A percentile compares a stretch with the other conserved stretches of the same genome.
Conservation (phyloP, 2,797 vertebrate species). For the Tokudaia muenninki region DNA sequence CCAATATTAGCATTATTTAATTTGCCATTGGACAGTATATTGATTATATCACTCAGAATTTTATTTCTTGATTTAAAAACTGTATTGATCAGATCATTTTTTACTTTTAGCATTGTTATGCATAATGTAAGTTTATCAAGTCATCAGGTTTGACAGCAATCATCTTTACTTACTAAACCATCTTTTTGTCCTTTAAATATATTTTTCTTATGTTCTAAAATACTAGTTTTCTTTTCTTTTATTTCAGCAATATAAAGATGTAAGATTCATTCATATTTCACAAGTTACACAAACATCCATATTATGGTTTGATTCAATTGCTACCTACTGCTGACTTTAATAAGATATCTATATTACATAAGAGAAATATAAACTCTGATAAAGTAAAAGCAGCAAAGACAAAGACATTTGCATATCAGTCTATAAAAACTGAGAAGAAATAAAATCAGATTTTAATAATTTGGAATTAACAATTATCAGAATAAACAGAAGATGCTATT, state of each 20-base stretch:
- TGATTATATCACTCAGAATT: not conserved
- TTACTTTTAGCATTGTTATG: conserved; percentile 43
- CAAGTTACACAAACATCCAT: conserved; percentile 21
- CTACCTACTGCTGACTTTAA: not conserved
- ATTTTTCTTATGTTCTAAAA: conserved; percentile 17
- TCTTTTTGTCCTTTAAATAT: conserved; percentile 29
- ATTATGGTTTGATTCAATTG: not conserved
- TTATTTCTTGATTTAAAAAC: not conserved
- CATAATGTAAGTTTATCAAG: conserved; percentile 11
- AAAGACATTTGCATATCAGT: conserved; percentile 43
- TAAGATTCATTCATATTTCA: conserved; percentile 35
- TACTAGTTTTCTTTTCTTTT: conserved; percentile 13
- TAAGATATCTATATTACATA: not conserved
- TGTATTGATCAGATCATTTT: not conserved
- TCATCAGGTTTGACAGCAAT: not conserved
- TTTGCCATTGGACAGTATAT: not conserved
- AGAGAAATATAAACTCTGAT: conserved; percentile 49
- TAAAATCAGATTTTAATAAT: conserved; percentile 60
- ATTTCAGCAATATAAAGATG: conserved; percentile 3
- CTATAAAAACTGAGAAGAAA: conserved; percentile 20
- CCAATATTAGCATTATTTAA: not conserved
- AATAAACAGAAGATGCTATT: conserved; percentile 26
- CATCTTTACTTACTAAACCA: not conserved
- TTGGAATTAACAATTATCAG: conserved; percentile 21
- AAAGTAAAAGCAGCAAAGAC: conserved; percentile 42